Conservation (phyloP, 2,888 invertebrate species). For the Ypsolopha sequella region DNA sequence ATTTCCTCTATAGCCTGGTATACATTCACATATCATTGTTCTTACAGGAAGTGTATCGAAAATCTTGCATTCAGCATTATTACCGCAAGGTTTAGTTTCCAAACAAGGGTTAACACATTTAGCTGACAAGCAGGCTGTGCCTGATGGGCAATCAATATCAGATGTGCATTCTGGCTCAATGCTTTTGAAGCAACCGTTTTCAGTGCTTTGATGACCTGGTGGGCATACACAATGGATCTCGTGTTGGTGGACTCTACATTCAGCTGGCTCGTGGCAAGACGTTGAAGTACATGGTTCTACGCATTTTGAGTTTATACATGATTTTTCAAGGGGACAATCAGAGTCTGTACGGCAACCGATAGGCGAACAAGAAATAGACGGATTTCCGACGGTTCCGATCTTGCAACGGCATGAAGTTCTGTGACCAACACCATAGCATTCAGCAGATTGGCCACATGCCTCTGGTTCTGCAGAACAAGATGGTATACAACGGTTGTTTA, state of each 20-base stretch:
- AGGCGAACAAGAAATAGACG: conserved; percentile 80
- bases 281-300: conserved; percentile 80
- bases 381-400: conserved; percentile 85
- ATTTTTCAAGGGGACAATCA: conserved; percentile 85
- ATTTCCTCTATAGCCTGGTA: conserved; percentile 88
- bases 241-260: conserved; percentile 83
- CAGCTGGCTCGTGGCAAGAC: conserved; percentile 78
- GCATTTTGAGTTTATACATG: conserved; percentile 86
- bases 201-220: conserved; percentile 77
- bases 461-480: conserved; percentile 80
- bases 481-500: conserved; percentile 85
- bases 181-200: conserved; percentile 72
- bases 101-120: conserved; percentile 88
- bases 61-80: conserved; percentile 83
- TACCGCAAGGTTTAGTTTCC: conserved; percentile 83
- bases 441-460: conserved; percentile 81
- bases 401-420: conserved; percentile 87
- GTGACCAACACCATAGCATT: conserved; percentile 85
- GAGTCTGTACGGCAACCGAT: conserved; percentile 84
- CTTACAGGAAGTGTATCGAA: conserved; percentile 86
- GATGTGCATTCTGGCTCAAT: conserved; percentile 76
- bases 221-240: conserved; percentile 86
- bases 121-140: conserved; percentile 84
- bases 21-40: conserved; percentile 91
- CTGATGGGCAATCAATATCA: conserved; percentile 86